phyloP scores from a whole-genome alignment of 2,113 vertebrate genomes.

The Austrofundulus limnaeus region DNA sequence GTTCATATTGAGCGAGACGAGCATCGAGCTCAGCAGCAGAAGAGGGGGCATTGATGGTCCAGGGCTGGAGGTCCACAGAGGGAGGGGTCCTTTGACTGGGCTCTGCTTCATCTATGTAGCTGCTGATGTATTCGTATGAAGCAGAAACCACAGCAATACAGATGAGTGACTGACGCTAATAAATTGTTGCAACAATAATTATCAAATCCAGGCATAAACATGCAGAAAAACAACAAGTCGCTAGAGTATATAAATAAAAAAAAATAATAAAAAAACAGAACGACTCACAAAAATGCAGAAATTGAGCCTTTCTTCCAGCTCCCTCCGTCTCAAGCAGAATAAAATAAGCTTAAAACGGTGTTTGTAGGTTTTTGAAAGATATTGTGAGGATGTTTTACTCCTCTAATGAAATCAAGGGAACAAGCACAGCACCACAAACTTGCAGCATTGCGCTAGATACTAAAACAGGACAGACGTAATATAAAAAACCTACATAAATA shows the following conservation, averaged over 20 bases:
- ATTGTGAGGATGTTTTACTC: neutral
- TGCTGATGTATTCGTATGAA: constrained; percentile 49
- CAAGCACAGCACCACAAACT: neutral
- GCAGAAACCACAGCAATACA: constrained; percentile 26
- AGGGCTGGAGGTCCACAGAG: constrained; percentile 24
- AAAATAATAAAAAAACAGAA: neutral
- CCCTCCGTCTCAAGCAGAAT: neutral
- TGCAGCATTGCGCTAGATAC: neutral
- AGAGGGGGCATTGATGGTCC: constrained; percentile 12
- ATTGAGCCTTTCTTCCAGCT: neutral
- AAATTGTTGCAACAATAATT: constrained; percentile 1
- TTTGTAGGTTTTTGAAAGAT: neutral
- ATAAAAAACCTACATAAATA: neutral
- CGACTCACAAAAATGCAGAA: neutral
- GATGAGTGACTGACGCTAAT: neutral
- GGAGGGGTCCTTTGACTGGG: constrained; percentile 12
- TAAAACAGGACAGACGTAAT: neutral
- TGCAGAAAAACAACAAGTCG: constrained; percentile 17
- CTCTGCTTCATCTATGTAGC: constrained; percentile 44
- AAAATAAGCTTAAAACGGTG: neutral
- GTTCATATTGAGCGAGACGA: constrained; percentile 63
- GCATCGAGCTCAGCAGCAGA: constrained; percentile 63
- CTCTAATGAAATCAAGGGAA: neutral
- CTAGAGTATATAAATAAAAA: neutral
- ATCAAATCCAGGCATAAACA: constrained; percentile 20